These are phyloP conservation scores for Axis porcinus DNA, from an alignment of 2,113 vertebrate species.

Conservation along the genomic window DNA sequence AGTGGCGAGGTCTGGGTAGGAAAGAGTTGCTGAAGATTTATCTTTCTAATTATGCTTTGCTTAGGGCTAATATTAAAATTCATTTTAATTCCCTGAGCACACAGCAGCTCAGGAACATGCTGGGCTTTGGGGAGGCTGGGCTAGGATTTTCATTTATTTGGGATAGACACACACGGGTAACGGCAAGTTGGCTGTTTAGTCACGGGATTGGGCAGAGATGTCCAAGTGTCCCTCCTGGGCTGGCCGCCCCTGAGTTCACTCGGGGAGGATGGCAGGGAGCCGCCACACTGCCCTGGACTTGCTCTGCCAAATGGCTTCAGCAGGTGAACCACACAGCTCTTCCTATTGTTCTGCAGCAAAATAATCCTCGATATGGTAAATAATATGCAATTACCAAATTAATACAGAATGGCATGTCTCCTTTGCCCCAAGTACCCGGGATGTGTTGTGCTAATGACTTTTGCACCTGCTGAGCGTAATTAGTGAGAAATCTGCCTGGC, in stretches of 20 bases:
- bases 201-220: neutral
- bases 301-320: neutral
- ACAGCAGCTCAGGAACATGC: constrained; percentile 48
- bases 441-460: constrained; percentile 60
- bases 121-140: neutral
- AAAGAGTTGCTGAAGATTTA: constrained; percentile 65
- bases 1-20: neutral
- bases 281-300: neutral
- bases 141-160: constrained; percentile 45
- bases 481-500: constrained; percentile 56
- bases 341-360: neutral
- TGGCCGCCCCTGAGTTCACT: neutral
- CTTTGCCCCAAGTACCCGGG: neutral
- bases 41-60: constrained; percentile 73
- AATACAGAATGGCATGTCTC: neutral
- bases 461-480: constrained; percentile 61
- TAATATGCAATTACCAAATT: constrained; percentile 48
- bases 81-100: constrained; percentile 62
- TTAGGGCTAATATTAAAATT: constrained; percentile 72
- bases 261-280: neutral
- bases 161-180: neutral
- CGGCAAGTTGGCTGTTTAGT: rapidly evolving
- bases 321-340: neutral
- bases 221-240: neutral
- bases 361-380: neutral